Evolutionary conservation across 2,797 vertebrate species (phyloP).

Genomic region (Naso thynnoides): DNA sequence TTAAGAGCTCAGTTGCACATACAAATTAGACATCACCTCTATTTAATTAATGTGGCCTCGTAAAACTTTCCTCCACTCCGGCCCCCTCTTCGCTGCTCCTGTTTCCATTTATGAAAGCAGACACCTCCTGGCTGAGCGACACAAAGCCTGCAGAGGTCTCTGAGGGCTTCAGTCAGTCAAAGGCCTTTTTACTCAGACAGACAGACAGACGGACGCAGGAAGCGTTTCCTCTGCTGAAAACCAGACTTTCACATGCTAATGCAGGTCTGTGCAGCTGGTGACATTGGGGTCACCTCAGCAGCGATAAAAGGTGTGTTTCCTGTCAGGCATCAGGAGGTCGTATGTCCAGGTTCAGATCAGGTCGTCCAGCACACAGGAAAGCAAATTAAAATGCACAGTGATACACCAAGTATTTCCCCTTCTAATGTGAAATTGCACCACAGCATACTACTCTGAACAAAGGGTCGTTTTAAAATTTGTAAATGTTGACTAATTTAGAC

Average conservation of each 20-base stretch:
- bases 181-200: slow-evolving; percentile 56
- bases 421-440: too few species aligned
- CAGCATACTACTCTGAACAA: too few species aligned
- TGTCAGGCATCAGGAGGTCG: slow-evolving; percentile 1
- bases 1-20: background rate
- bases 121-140: slow-evolving; percentile 47
- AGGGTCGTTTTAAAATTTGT: too few species aligned
- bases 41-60: slow-evolving; percentile 2
- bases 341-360: slow-evolving; percentile 22
- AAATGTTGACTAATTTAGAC: too few species aligned
- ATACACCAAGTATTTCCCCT: too few species aligned
- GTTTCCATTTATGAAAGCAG: slow-evolving; percentile 75
- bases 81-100: slow-evolving; percentile 4
- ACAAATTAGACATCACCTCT: slow-evolving; percentile 5
- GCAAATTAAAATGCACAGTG: too few species aligned
- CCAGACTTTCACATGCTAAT: slow-evolving; percentile 65
- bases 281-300: slow-evolving; percentile 25
- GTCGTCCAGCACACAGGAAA: background rate
- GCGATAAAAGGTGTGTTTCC: slow-evolving; percentile 16
- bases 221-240: slow-evolving; percentile 58
- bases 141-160: slow-evolving; percentile 64
- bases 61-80: background rate
- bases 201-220: slow-evolving; percentile 47
- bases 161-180: slow-evolving; percentile 62
- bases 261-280: slow-evolving; percentile 14